Evolutionary conservation across 2,113 vertebrate species (phyloP).

Genomic region (Dermatemys mawii): DNA sequence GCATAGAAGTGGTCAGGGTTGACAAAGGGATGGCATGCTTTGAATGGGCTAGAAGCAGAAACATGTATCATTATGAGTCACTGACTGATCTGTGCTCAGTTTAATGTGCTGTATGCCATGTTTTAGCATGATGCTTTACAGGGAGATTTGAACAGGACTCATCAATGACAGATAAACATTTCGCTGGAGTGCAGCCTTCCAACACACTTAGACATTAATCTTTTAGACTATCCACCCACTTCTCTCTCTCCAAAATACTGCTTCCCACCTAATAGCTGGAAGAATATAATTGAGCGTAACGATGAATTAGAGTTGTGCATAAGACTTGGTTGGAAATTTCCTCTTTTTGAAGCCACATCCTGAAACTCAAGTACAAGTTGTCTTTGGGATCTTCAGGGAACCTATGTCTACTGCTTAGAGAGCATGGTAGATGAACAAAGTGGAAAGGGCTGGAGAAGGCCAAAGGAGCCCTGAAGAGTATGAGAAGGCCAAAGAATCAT

Average conservation of each 20-base stretch:
- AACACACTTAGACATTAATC: background rate
- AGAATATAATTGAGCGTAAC: background rate
- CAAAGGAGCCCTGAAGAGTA: background rate
- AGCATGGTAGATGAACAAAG: no score
- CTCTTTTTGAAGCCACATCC: background rate
- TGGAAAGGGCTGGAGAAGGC: background rate
- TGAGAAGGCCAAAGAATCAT: background rate
- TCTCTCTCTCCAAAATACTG: background rate
- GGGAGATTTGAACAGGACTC: background rate
- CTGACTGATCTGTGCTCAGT: background rate
- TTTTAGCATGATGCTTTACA: background rate
- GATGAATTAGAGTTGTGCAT: background rate
- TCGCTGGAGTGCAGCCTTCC: background rate
- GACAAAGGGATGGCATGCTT: background rate
- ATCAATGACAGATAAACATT: background rate
- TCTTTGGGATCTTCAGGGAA: background rate
- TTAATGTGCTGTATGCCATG: background rate
- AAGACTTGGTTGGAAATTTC: background rate
- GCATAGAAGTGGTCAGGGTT: slow-evolving; percentile 77
- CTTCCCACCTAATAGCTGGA: background rate
- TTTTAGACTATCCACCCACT: background rate
- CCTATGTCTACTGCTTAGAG: background rate
- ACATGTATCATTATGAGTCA: background rate
- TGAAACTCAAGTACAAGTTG: background rate
- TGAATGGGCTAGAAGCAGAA: slow-evolving; percentile 62